Conservation (phyloP, 1,140 invertebrate species). For the Hylyphantes graminicola region DNA sequence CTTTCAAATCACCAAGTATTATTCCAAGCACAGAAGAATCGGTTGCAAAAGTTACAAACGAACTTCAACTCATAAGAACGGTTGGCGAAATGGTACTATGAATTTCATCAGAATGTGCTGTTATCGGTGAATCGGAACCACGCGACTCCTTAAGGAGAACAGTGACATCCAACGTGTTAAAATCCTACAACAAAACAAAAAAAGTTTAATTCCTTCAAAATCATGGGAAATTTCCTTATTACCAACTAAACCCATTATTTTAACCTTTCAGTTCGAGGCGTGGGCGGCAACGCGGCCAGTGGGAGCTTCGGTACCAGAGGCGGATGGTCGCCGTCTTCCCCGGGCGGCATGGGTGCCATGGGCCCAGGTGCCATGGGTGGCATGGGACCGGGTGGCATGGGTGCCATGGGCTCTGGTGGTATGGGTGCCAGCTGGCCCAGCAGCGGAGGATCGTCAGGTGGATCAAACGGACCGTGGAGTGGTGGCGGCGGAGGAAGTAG, state of each 20-base stretch:
- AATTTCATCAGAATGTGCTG: no score
- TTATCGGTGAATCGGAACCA: no score
- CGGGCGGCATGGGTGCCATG: slow-evolving; percentile 53
- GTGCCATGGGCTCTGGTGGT: slow-evolving; percentile 63
- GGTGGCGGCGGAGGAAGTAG: slow-evolving; percentile 64
- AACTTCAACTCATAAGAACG: no score
- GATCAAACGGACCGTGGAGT: slow-evolving; percentile 66
- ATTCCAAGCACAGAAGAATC: no score
- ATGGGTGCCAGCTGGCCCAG: slow-evolving; percentile 66
- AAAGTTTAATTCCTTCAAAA: no score
- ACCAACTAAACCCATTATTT: neutral
- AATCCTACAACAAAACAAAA: no score
- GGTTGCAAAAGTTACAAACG: no score
- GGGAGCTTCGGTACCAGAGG: slow-evolving; percentile 28
- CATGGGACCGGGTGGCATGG: slow-evolving; percentile 65
- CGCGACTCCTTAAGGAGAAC: no score
- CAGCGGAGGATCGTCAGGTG: slow-evolving; percentile 68
- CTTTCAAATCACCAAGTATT: no score
- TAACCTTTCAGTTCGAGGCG: slow-evolving; percentile 40
- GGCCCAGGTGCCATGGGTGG: slow-evolving; percentile 65
- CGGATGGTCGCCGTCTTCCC: slow-evolving; percentile 20
- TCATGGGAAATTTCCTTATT: no score
- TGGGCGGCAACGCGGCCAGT: slow-evolving; percentile 33
- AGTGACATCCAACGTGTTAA: no score
- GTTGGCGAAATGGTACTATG: no score